Evolutionary conservation across 2,888 invertebrate species (phyloP).

Genomic region (Nephrocerus scutellatus): DNA sequence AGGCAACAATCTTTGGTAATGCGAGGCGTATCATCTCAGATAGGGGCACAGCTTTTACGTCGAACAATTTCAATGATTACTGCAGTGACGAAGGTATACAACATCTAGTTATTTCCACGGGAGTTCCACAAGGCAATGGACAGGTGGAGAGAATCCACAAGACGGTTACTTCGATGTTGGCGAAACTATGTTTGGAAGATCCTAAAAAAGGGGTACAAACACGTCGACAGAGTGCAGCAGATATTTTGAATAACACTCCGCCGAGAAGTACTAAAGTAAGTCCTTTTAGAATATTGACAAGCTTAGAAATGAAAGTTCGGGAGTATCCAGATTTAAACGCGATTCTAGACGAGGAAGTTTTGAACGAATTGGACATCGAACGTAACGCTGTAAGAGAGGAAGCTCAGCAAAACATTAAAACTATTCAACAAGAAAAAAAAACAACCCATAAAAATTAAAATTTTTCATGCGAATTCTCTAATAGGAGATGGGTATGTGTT

Average conservation of each 20-base stretch:
- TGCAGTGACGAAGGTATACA: constrained; percentile 28
- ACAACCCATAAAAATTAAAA: no score
- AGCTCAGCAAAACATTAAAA: no score
- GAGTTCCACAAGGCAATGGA: constrained; percentile 34
- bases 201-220: constrained; percentile 14
- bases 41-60: constrained; percentile 38
- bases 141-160: constrained; percentile 35
- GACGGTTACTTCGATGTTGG: constrained; percentile 32
- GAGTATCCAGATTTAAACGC: no score
- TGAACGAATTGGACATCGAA: no score
- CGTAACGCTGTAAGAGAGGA: no score
- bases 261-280: constrained; percentile 2
- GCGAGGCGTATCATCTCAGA: constrained; percentile 36
- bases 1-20: constrained; percentile 19
- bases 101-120: constrained; percentile 31
- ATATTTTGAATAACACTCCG: constrained; percentile 22
- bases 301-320: no score
- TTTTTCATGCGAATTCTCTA: no score
- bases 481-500: no score
- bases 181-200: constrained; percentile 34
- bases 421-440: no score
- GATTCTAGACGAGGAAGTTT: no score
- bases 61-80: constrained; percentile 32
- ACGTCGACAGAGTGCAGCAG: no score
- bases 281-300: no score